Evolutionary conservation across 2,888 invertebrate species (phyloP), one percentile per base, ranked within the genome.

Genomic region (Drosophila aldrichi): DNA sequence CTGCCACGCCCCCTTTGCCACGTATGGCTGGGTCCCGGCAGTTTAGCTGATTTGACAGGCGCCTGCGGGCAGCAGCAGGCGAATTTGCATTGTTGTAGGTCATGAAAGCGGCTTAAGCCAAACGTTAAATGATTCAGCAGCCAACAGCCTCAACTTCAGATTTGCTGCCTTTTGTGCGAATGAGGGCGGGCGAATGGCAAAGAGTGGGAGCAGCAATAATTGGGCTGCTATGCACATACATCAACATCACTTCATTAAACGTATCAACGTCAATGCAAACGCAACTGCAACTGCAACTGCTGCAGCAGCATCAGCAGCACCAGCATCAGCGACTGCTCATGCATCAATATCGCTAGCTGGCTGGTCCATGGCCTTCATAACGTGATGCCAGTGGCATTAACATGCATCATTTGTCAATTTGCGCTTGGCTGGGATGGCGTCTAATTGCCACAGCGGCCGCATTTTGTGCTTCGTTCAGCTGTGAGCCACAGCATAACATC

Each of bases 161-260:
- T 44, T 40, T 48, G 20, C 9, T 25, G 56, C 44, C 49, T 16
- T 63, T 64, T 46, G 38, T 44, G 34, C 25, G 16, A 0, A 36
- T 22, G 20, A 12, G 34, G 9, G 5, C 4, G 44, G 1, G 12
- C 4, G 18, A 12, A 6, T 4, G 8, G 8, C 1, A 29, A 29
- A 29, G 29, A 29, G 8, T 8, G 29, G 2, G 29, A 7, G 3
- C 2, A 18, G 29, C n/a, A 20, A 6, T 29, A 9, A 18, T 8
- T 38, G 29, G 14, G 7, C 10, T n/a, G 38, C 46, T 14, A 40
- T 46, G 57, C 41, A 65, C 60, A 68, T 70, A 52, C 88, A 84
- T 89, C 80, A 66, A 64, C 86, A 88, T 89, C 86, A 89, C 86
- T 85, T 89, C 78, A 84, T 84, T 88, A 82, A 70, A 63, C 67